Percentiles rank a stretch among this genome's conserved stretches.
Conservation (phyloP, 2,888 invertebrate genomes). For the Lasioglossum oenotherae region DNA sequence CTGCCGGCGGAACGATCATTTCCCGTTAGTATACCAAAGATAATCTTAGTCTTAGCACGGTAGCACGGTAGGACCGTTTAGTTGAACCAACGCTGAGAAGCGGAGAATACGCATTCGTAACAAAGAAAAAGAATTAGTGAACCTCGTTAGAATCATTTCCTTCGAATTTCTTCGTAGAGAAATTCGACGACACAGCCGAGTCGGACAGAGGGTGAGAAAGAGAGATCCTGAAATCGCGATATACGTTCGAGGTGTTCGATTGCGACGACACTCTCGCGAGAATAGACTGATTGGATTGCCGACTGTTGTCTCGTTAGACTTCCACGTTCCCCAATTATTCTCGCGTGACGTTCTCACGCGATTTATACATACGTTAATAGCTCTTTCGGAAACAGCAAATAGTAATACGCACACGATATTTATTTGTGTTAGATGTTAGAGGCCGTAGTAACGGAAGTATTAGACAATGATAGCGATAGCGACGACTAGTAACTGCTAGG, state of each 20-base stretch:
- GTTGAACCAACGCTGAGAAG: constrained; percentile 53
- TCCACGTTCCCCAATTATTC: constrained; percentile 62
- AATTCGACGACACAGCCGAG: constrained; percentile 32
- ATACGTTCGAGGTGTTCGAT: constrained; percentile 59
- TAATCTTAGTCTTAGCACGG: constrained; percentile 70
- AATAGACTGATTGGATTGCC: constrained; percentile 79
- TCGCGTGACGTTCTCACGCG: constrained; percentile 59
- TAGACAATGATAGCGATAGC: constrained; percentile 72
- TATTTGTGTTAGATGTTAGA: constrained; percentile 76
- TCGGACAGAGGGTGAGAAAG: background rate
- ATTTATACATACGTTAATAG: constrained; percentile 71
- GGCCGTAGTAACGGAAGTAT: constrained; percentile 70
- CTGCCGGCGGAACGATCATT: constrained; percentile 72
- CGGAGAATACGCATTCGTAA: constrained; percentile 57
- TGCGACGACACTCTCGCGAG: constrained; percentile 76
- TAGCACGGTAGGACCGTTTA: constrained; percentile 65
- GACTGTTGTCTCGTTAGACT: constrained; percentile 65
- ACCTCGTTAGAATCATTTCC: constrained; percentile 57
- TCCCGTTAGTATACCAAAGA: constrained; percentile 79
- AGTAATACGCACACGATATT: constrained; percentile 74
- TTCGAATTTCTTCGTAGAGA: constrained; percentile 57
- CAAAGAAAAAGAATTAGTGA: constrained; percentile 55
- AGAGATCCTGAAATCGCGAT: background rate
- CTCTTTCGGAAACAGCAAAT: constrained; percentile 55
- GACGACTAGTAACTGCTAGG: constrained; percentile 62